These are phyloP conservation scores for Pipistrellus pipistrellus DNA, from an alignment of 2,797 vertebrate genomes.

Conservation along the genomic window DNA sequence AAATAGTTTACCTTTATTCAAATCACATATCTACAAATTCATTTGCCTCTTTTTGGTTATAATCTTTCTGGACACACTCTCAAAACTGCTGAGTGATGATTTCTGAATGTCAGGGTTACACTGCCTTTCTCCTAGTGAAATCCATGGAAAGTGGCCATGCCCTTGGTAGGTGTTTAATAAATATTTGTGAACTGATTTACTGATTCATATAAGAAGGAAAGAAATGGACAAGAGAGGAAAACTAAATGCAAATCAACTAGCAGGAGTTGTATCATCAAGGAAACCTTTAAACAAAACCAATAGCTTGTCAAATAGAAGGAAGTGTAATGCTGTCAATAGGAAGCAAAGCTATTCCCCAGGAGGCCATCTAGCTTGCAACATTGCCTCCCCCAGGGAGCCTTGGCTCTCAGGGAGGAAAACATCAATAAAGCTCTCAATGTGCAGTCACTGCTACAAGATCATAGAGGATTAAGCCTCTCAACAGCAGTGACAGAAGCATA, in stretches of 20 bases:
- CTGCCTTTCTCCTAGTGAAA: background rate
- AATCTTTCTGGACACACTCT: background rate
- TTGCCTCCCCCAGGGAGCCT: background rate
- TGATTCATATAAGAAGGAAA: background rate
- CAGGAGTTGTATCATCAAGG: background rate
- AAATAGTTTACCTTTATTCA: conserved; percentile 23
- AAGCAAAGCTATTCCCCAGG: background rate
- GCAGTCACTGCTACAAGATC: background rate
- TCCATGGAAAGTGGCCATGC: background rate
- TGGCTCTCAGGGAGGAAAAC: background rate
- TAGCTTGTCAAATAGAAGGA: background rate
- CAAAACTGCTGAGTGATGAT: background rate
- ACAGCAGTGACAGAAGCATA: background rate
- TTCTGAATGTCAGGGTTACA: background rate
- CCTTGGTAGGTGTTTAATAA: conserved; percentile 7
- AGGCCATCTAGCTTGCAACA: background rate
- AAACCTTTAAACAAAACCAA: background rate
- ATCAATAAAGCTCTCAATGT: background rate
- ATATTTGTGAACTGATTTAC: conserved; percentile 33
- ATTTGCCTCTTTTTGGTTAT: background rate
- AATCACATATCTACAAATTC: background rate
- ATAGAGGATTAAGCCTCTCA: conserved; percentile 27
- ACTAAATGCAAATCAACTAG: conserved; percentile 30
- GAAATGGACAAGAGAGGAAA: conserved; percentile 1
- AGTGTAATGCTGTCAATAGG: background rate